A percentile compares a stretch with the other conserved stretches of the same genome.
phyloP scores from a whole-genome alignment of 2,888 invertebrate species.

The Drosophila testacea region DNA sequence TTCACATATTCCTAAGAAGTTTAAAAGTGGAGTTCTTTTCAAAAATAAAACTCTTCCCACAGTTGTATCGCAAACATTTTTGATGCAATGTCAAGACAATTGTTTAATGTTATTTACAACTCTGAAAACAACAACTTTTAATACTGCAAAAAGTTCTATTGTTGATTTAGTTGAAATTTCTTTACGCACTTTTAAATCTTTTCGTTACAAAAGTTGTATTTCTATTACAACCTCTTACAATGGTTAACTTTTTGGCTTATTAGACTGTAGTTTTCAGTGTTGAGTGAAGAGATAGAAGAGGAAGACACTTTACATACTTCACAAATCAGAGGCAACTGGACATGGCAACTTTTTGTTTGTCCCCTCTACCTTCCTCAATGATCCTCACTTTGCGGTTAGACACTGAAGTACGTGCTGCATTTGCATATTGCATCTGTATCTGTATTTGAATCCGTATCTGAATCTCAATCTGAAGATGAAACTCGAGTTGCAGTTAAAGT shows the following conservation, averaged over 20 bases:
- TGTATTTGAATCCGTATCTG: constrained; percentile 13
- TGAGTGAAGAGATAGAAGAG: neutral
- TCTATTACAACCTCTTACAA: neutral
- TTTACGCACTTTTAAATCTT: neutral
- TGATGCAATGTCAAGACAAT: neutral
- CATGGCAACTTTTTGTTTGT: constrained; percentile 14
- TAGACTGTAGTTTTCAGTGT: neutral
- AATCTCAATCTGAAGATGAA: constrained; percentile 3
- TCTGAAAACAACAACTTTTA: neutral
- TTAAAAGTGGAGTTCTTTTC: too few species aligned
- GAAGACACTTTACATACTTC: constrained; percentile 3
- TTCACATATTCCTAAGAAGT: too few species aligned
- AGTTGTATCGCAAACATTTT: neutral
- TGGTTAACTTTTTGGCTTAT: constrained; percentile 17
- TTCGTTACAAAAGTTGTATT: neutral
- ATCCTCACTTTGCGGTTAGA: neutral
- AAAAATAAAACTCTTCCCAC: too few species aligned
- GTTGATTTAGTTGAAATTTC: constrained; percentile 2
- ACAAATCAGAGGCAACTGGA: constrained; percentile 37
- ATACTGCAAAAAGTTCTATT: neutral
- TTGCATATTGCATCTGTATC: constrained; percentile 31
- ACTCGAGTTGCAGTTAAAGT: constrained; percentile 18
- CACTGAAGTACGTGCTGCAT: constrained; percentile 44
- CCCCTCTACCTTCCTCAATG: neutral
- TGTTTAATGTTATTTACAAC: neutral